Base-by-base conservation (phyloP, 2,797 vertebrate species). In the Sebastes hubbsi region DNA sequence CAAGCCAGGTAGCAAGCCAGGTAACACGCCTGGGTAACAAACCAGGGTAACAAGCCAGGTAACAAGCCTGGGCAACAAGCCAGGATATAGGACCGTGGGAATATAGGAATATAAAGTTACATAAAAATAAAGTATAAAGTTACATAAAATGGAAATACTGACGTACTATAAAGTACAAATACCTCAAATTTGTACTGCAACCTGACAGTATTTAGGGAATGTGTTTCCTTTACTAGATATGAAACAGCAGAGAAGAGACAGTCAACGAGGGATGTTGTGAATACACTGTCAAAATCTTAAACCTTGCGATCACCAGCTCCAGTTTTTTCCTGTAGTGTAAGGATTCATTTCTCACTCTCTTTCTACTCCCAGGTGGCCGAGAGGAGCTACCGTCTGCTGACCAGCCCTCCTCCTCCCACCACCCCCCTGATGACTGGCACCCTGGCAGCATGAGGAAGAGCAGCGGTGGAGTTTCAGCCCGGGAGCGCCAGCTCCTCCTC, bases 321-420 rank as follows among this genome's bases (percentile, higher is more conserved):
- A 29, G 16, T 10, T 4, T 9, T 36, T 29, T 38, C 18, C 46
- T 5, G 18, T 7, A 27, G 7, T 36, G 11, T 36, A 2, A 13
- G 4, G 32, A 34, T 22, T 72, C 3, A 61, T 30, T 18, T 18
- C 36, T 62, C 8, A 36, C 34, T 2, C 34, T 61, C 9, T 0
- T 69, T 38, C 10, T 82, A 4, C 63, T 74, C 3, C 14, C 29
- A 91, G 89, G 59, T 61, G 36, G 1, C n/a, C n/a, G 13, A 70
- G 91, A 88, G 29, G 92, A 94, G 63, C 54, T 72, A 0, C 90
- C 81, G 0, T 75, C 90, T 10, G 89, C 92, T 63, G 91, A 96
- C 92, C 82, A 96, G 34, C 92, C 96, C 25, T 91, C 93, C 29
- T 91, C 61, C 89, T 83, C 54, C 89, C 55, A 65, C 65, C 25